A percentile compares a stretch with the other conserved stretches of the same genome.
Evolutionary conservation across 2,797 vertebrate species (phyloP).

Genomic region (Tenualosa ilisha): DNA sequence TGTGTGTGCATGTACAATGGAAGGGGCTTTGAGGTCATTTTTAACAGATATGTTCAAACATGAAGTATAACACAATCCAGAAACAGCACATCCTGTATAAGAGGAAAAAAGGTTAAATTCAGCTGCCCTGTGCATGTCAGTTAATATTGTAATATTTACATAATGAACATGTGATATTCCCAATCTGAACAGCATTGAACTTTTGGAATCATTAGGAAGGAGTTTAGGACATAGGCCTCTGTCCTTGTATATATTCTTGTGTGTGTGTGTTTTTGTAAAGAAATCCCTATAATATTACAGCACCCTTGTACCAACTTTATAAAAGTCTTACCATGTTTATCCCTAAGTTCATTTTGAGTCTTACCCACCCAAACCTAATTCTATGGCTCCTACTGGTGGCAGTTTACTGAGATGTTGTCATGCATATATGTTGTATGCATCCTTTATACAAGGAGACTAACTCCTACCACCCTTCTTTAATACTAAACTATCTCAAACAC

Average conservation of each 20-base stretch:
- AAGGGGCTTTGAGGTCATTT: conserved; percentile 61
- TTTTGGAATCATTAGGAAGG: neutral
- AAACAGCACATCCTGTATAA: conserved; percentile 64
- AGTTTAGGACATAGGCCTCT: neutral
- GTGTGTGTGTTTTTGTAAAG: neutral
- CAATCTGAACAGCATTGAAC: conserved; percentile 29
- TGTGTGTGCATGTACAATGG: conserved; percentile 58
- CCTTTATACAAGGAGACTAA: neutral
- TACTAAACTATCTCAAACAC: neutral
- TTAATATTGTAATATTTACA: conserved; percentile 66
- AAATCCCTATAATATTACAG: neutral
- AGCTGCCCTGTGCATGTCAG: conserved; percentile 76
- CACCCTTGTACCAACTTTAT: neutral
- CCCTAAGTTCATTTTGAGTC: neutral
- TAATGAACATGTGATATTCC: conserved; percentile 25
- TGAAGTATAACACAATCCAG: conserved; percentile 76
- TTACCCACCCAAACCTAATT: neutral
- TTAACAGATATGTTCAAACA: conserved; percentile 75
- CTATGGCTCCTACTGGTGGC: neutral
- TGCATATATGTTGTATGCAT: neutral
- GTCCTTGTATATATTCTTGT: neutral
- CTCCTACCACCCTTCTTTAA: neutral
- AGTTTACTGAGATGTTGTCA: neutral
- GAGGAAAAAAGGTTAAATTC: conserved; percentile 72
- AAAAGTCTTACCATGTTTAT: neutral